These are phyloP conservation scores for Oscheius sp. DNA, from an alignment of 1,140 invertebrate genomes.

Conservation along the genomic window DNA sequence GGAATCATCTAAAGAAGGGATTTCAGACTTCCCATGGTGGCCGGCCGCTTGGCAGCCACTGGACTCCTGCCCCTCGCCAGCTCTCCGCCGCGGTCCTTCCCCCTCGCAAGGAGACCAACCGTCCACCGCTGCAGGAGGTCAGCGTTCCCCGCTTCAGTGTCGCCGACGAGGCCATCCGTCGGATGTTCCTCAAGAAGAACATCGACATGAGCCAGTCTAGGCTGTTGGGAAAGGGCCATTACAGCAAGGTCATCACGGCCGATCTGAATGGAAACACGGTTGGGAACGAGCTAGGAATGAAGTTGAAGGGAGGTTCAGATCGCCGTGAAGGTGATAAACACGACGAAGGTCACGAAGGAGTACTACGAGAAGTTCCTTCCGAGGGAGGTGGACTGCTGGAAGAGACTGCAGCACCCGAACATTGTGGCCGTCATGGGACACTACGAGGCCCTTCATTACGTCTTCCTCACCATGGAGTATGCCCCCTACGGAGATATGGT, in stretches of 20 bases:
- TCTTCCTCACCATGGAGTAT: slow-evolving; percentile 32
- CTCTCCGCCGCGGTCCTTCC: too few species aligned
- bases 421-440: slow-evolving; percentile 16
- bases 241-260: slow-evolving; percentile 6
- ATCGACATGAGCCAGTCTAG: background rate
- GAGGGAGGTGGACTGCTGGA: slow-evolving; percentile 29
- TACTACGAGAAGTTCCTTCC: slow-evolving; percentile 33
- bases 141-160: too few species aligned
- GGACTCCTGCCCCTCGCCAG: too few species aligned
- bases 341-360: slow-evolving; percentile 11
- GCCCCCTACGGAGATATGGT: slow-evolving; percentile 13
- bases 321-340: slow-evolving; percentile 20
- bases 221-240: background rate
- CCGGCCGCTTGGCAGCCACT: too few species aligned
- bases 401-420: slow-evolving; percentile 9
- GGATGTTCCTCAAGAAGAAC: background rate
- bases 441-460: background rate
- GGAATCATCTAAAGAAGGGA: too few species aligned
- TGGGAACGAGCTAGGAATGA: too few species aligned
- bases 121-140: too few species aligned
- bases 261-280: background rate
- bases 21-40: too few species aligned
- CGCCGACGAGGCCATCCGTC: background rate
- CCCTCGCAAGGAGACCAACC: too few species aligned
- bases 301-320: background rate